phyloP scores from a whole-genome alignment of 2,797 vertebrate genomes.

The Chrosomus eos region DNA sequence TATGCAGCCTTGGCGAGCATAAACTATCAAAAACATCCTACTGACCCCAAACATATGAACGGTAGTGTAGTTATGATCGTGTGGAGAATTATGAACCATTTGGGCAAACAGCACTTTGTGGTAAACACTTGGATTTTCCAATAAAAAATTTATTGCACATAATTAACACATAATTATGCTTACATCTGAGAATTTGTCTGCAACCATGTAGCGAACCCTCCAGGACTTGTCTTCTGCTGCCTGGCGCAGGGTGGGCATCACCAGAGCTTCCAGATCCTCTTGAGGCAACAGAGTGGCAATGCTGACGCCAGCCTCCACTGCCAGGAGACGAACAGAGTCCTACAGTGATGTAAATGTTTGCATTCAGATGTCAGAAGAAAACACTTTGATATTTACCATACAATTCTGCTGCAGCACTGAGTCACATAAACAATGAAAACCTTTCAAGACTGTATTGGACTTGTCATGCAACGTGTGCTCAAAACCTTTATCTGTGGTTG shows the following conservation, averaged over 20 bases:
- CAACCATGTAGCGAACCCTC: slow-evolving; percentile 90
- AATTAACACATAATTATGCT: slow-evolving; percentile 29
- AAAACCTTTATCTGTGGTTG: slow-evolving; percentile 1
- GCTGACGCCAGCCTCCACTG: slow-evolving; percentile 91
- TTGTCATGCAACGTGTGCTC: neutral
- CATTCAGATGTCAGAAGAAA: neutral
- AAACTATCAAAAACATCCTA: neutral
- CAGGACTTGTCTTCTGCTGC: slow-evolving; percentile 89
- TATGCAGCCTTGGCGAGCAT: neutral
- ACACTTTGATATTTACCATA: slow-evolving; percentile 6
- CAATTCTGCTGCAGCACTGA: neutral
- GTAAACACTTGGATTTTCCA: neutral
- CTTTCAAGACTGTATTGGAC: neutral
- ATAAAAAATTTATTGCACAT: neutral
- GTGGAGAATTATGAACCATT: neutral
- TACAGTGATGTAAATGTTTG: slow-evolving; percentile 55
- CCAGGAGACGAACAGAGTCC: slow-evolving; percentile 90
- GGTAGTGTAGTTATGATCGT: neutral
- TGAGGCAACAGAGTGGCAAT: slow-evolving; percentile 87
- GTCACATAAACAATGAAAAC: slow-evolving; percentile 19
- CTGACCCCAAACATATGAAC: neutral
- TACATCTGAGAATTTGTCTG: slow-evolving; percentile 89
- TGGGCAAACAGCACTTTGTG: neutral
- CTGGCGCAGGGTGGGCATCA: slow-evolving; percentile 88
- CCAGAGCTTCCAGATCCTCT: slow-evolving; percentile 87